These are phyloP conservation scores for Pantherophis vulpinus DNA, from an alignment of 2,797 vertebrate species.

Conservation along the genomic window DNA sequence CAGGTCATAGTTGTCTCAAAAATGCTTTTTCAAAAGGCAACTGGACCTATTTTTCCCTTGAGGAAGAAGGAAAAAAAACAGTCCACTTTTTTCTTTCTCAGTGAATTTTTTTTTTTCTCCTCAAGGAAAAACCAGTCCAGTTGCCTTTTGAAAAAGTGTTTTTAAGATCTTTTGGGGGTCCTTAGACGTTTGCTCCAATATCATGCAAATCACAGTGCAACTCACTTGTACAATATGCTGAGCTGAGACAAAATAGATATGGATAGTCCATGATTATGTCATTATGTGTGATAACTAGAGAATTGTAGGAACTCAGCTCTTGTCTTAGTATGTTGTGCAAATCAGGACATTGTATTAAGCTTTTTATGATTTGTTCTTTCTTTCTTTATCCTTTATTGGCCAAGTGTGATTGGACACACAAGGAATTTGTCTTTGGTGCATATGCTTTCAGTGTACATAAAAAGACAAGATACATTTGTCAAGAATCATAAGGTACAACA, in stretches of 20 bases:
- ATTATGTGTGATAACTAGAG: background rate
- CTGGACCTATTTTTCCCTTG: background rate
- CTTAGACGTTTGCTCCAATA: background rate
- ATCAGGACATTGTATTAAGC: background rate
- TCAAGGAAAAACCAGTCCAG: background rate
- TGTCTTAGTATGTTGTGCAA: background rate
- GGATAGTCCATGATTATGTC: background rate
- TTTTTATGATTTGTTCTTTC: background rate
- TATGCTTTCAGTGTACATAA: no score
- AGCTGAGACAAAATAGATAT: background rate
- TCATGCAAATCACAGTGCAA: background rate
- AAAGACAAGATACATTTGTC: no score
- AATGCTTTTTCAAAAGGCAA: background rate
- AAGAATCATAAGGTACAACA: no score
- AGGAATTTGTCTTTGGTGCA: no score
- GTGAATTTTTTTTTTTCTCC: background rate
- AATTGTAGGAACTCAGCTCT: background rate
- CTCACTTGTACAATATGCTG: background rate
- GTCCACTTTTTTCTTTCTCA: background rate
- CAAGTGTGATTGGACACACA: no score
- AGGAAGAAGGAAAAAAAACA: background rate
- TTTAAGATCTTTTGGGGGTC: background rate
- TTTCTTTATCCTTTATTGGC: no score
- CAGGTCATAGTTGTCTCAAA: background rate
- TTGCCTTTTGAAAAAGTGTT: background rate